phyloP scores from a whole-genome alignment of 2,113 vertebrate genomes.

The Channa maculata region DNA sequence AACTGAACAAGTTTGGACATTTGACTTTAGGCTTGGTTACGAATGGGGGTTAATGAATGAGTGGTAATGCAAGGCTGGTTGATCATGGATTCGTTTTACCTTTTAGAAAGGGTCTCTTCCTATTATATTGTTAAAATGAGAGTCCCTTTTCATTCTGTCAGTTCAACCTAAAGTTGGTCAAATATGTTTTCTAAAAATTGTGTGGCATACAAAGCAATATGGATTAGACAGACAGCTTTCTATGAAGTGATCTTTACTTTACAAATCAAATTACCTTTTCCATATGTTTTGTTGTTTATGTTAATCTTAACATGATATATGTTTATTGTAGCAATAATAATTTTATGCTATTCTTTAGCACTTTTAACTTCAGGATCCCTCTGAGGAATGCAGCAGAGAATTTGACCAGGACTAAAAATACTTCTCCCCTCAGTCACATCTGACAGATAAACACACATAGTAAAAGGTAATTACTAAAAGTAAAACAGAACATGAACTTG shows the following conservation, averaged over 20 bases:
- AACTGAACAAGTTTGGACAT: slow-evolving; percentile 73
- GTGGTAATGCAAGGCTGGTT: slow-evolving; percentile 61
- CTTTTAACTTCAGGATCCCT: background rate
- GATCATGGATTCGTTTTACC: slow-evolving; percentile 73
- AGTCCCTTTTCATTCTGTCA: slow-evolving; percentile 68
- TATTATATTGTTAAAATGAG: slow-evolving; percentile 69
- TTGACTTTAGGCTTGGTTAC: slow-evolving; percentile 76
- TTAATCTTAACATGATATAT: too few relatives aligned
- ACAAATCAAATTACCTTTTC: too few relatives aligned
- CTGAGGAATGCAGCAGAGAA: background rate
- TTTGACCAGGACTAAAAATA: slow-evolving; percentile 41
- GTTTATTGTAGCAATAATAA: background rate
- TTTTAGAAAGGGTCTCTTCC: slow-evolving; percentile 77
- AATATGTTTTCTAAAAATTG: slow-evolving; percentile 71
- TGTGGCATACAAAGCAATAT: slow-evolving; percentile 65
- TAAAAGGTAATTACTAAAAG: too few relatives aligned
- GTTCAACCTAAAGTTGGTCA: slow-evolving; percentile 58
- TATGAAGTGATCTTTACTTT: background rate
- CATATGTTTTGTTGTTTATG: background rate
- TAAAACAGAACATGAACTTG: too few relatives aligned
- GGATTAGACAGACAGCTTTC: slow-evolving; percentile 23
- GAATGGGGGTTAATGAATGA: slow-evolving; percentile 68
- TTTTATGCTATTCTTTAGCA: background rate
- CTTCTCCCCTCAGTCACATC: background rate
- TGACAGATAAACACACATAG: background rate